Conservation (phyloP, 2,888 invertebrate species). For the Tenthredo scrophulariae region DNA sequence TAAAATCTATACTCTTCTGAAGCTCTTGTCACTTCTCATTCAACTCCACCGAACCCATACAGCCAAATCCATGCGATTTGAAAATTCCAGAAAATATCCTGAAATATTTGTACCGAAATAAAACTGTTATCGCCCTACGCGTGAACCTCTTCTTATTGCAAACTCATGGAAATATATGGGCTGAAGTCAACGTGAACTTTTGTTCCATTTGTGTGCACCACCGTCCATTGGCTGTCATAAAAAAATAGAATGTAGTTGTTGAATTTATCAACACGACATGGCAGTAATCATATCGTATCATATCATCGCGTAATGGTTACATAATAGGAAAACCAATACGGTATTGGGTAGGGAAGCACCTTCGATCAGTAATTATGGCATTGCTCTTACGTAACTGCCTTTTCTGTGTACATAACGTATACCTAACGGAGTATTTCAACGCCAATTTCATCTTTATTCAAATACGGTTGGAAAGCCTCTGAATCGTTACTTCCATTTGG, state of each 20-base stretch:
- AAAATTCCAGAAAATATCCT: not conserved
- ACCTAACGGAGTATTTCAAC: not conserved
- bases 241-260: not conserved
- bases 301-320: not conserved
- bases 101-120: not conserved
- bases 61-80: not conserved
- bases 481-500: slow-evolving; percentile 26
- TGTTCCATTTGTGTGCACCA: not conserved
- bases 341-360: too few relatives aligned
- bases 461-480: not conserved
- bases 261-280: not conserved
- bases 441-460: slow-evolving; percentile 18
- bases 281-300: not conserved
- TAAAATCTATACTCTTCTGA: not conserved
- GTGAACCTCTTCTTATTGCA: not conserved
- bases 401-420: not conserved
- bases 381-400: not conserved
- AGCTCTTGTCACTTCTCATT: not conserved
- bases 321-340: not conserved
- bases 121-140: not conserved
- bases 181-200: not conserved
- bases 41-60: not conserved
- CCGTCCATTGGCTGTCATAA: not conserved
- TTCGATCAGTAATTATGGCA: not conserved
- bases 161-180: not conserved